Conservation (phyloP, 2,888 invertebrate genomes). For the Pterobdella sp. region DNA sequence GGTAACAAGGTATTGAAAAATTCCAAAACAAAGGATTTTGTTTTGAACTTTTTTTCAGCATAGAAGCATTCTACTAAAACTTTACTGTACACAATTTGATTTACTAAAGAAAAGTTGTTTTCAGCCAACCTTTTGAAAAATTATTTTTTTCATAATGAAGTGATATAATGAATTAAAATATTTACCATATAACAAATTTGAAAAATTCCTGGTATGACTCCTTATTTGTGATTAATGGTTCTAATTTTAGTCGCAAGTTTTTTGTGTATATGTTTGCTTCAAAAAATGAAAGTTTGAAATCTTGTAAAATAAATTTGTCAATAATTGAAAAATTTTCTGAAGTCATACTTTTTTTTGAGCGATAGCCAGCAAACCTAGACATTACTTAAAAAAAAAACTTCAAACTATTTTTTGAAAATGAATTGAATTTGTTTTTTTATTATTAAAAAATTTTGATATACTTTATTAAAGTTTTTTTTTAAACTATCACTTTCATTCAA, state of each 20-base stretch:
- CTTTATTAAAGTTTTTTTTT: too few species aligned
- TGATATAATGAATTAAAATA: neutral
- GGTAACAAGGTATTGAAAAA: neutral
- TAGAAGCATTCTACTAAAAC: neutral
- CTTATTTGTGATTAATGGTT: neutral
- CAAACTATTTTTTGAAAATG: neutral
- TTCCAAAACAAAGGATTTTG: neutral
- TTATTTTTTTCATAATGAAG: neutral
- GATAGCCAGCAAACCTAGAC: neutral
- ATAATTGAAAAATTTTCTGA: neutral
- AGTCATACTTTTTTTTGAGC: neutral
- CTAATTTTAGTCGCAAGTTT: neutral
- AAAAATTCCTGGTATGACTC: neutral
- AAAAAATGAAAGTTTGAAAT: neutral
- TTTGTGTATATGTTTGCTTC: neutral
- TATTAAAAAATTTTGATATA: neutral
- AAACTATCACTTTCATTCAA: too few species aligned
- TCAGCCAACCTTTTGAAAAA: neutral
- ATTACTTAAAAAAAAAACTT: neutral
- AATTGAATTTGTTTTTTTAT: neutral
- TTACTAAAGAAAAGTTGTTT: neutral
- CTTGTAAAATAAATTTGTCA: neutral
- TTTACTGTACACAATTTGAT: neutral
- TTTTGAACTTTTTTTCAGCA: slow-evolving; percentile 6
- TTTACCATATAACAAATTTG: neutral